Base-by-base conservation (phyloP, 2,888 invertebrate genomes). In the Morpho deidamia region DNA sequence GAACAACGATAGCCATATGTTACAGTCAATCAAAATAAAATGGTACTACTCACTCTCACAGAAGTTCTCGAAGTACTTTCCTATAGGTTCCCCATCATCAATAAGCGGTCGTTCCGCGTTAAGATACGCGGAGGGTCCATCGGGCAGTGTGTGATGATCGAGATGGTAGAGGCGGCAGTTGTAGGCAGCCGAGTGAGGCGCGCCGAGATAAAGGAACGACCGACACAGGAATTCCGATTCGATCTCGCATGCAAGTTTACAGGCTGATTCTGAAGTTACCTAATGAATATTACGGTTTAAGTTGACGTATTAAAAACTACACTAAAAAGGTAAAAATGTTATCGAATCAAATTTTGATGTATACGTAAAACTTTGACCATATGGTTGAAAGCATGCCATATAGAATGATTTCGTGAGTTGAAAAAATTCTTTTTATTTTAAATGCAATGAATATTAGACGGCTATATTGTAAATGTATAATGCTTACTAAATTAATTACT, bases 191-290 rank as follows among this genome's bases (percentile, higher is more conserved):
- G 91, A 94, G 93, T 74, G 97, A 75, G 92, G 95, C 91, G 58
- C 97, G 92, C 75, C 96, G 82, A 90, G 94, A 93, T 72, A 96
- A 58, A 96, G 83, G 90, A 93, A 95, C 0, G 96, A 96, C 37
- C 97, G 93, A 79, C 97, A 98, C 42, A 97, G 91, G 88, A 98
- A 97, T 83, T 97, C 97, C 53, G 95, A 95, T 81, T 97, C 97
- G 57, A 97, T 95, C 83, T 97, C 97, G 78, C 97, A 97, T 47
- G 97, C 97, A 55, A 96, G 86, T 52, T 95, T 93, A 72, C 97
- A 97, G n/a, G 96, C 97, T 0, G 95, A 92, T 72, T 97, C 95
- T 56, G 95, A 96, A 59, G 95, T 96, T 48, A 97, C 94, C 92
- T 93, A 65, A 14, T 61, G 61, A 67, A 67, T 32, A 33, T 12